phyloP scores from a whole-genome alignment of 2,113 vertebrate species.

The Todiramphus chloris region DNA sequence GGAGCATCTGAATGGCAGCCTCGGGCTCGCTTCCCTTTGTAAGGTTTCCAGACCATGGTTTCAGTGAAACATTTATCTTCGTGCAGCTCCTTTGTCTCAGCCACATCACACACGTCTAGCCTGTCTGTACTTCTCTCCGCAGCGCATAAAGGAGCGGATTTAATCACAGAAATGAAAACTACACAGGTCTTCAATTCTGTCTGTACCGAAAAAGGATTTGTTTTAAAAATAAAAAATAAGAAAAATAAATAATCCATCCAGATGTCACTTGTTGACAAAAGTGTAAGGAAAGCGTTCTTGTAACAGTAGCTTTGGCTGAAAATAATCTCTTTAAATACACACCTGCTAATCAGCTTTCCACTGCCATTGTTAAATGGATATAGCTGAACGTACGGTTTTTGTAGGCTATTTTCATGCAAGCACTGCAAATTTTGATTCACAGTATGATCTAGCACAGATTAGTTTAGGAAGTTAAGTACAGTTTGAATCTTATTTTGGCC shows the following conservation, averaged over 20 bases:
- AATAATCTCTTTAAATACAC: slow-evolving; percentile 17
- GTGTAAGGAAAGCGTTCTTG: neutral
- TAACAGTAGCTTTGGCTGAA: neutral
- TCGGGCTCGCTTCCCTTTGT: neutral
- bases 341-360: neutral
- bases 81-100: neutral
- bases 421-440: neutral
- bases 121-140: neutral
- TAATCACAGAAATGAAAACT: neutral
- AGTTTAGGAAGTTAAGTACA: neutral
- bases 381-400: neutral
- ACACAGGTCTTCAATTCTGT: neutral
- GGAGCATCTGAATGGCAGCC: neutral
- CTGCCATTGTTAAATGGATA: neutral
- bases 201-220: neutral
- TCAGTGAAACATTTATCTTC: neutral
- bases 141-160: neutral
- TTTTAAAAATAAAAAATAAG: neutral
- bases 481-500: neutral
- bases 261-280: neutral
- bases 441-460: neutral
- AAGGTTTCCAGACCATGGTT: neutral
- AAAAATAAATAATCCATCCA: neutral
- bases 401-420: neutral
- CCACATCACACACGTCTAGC: fast-evolving